Conservation (phyloP, 2,113 vertebrate species). For the Antigone vipio region DNA sequence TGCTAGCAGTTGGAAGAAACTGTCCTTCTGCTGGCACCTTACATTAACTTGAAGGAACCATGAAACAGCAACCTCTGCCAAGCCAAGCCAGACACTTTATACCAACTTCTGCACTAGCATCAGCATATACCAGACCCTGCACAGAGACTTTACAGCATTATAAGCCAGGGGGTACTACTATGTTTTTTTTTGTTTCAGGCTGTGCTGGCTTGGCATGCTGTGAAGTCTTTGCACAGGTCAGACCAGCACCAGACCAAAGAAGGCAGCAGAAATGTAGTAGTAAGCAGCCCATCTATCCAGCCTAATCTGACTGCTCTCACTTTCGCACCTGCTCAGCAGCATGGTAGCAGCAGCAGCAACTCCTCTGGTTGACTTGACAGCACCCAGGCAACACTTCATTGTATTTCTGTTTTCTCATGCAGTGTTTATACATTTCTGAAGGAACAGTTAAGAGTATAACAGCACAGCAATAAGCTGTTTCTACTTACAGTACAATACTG, state of each 20-base stretch:
- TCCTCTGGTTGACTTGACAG: not conserved
- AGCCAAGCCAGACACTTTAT: not conserved
- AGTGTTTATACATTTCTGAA: not conserved
- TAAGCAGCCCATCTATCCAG: not conserved
- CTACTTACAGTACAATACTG: not conserved
- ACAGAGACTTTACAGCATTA: not conserved
- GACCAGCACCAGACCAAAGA: not conserved
- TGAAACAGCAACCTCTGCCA: not conserved
- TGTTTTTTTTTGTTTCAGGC: not conserved
- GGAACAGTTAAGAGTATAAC: not conserved
- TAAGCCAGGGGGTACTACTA: not conserved
- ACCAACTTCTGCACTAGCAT: not conserved
- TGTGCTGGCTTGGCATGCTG: not conserved
- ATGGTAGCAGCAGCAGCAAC: fast-evolving
- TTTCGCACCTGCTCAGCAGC: not conserved
- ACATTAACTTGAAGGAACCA: not conserved
- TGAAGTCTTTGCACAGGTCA: not conserved
- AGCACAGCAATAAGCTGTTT: not conserved
- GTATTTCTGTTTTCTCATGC: not conserved
- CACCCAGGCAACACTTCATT: not conserved
- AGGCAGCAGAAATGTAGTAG: not conserved
- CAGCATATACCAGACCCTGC: not conserved
- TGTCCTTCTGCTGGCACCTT: not conserved
- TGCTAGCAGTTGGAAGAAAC: not conserved
- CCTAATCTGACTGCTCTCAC: not conserved